phyloP scores from a whole-genome alignment of 2,888 invertebrate genomes.

The Drosophila recens region DNA sequence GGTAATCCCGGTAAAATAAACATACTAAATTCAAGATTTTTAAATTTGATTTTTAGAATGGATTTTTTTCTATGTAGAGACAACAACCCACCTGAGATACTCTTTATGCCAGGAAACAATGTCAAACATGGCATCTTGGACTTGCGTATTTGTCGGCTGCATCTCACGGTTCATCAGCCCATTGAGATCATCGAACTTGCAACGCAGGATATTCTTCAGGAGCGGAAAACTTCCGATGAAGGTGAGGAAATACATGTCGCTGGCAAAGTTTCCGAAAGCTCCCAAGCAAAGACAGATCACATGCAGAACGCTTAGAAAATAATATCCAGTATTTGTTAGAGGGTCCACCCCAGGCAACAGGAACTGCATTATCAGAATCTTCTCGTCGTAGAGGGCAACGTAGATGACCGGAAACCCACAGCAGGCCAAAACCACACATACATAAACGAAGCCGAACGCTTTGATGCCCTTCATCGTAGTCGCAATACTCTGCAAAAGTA shows the following conservation, averaged over 20 bases:
- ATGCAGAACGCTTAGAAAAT: constrained; percentile 31
- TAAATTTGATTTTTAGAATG: no score
- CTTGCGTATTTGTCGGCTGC: background rate
- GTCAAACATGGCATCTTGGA: constrained; percentile 25
- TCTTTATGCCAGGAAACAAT: constrained; percentile 56
- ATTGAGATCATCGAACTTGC: constrained; percentile 56
- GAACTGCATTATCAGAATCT: constrained; percentile 54
- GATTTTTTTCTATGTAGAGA: no score
- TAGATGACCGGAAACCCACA: constrained; percentile 20
- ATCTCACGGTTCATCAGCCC: background rate
- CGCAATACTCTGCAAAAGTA: constrained; percentile 23
- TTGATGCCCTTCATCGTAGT: constrained; percentile 27
- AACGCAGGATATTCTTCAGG: constrained; percentile 51
- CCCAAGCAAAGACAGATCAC: constrained; percentile 34
- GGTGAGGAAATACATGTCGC: constrained; percentile 54
- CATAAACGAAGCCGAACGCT: constrained; percentile 21
- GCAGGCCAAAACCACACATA: background rate
- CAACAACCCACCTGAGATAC: constrained; percentile 46
- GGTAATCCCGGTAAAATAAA: no score
- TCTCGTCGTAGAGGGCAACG: constrained; percentile 33
- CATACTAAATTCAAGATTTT: no score
- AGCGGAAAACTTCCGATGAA: constrained; percentile 49
- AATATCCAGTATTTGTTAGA: constrained; percentile 24
- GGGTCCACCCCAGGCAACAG: constrained; percentile 55
- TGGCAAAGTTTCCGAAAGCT: constrained; percentile 55